Evolutionary conservation across 1,140 invertebrate genomes (phyloP).

Genomic region (Dendrolimus kikuchii): DNA sequence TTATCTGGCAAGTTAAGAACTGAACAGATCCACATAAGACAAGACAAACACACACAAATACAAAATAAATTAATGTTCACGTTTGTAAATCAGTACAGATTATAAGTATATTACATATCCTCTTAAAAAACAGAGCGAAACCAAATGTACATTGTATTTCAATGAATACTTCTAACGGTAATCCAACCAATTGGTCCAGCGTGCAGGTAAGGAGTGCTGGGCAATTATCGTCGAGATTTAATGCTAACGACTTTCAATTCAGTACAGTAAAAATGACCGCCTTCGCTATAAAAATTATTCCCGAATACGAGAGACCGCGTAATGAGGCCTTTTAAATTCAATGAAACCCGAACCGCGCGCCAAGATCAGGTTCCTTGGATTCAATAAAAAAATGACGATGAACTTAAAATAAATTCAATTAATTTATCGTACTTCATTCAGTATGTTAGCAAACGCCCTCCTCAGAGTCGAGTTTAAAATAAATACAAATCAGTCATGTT

Average conservation of each 20-base stretch:
- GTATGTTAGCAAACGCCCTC: neutral
- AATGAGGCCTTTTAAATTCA: constrained; percentile 13
- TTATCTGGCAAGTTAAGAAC: too few relatives aligned
- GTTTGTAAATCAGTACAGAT: too few relatives aligned
- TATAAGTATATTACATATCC: too few relatives aligned
- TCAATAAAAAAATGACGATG: constrained; percentile 4
- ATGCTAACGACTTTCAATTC: constrained; percentile 7
- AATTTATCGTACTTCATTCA: neutral
- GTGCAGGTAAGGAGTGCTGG: constrained; percentile 10
- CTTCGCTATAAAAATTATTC: constrained; percentile 12
- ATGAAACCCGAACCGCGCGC: constrained; percentile 11
- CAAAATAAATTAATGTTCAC: too few relatives aligned
- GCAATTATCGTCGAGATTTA: constrained; percentile 18
- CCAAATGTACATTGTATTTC: too few relatives aligned
- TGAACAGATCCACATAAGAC: too few relatives aligned
- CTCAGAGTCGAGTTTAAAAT: constrained; percentile 2
- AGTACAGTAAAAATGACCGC: constrained; percentile 7
- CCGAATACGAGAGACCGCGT: constrained; percentile 11
- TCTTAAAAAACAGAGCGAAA: too few relatives aligned
- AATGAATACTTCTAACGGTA: constrained; percentile 17
- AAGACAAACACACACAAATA: too few relatives aligned
- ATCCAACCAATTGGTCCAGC: constrained; percentile 21
- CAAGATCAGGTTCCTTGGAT: constrained; percentile 5
- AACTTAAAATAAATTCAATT: constrained; percentile 3
- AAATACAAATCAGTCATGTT: constrained; percentile 7